phyloP scores from a whole-genome alignment of 2,888 invertebrate genomes.

The Coleophora flavipennella region DNA sequence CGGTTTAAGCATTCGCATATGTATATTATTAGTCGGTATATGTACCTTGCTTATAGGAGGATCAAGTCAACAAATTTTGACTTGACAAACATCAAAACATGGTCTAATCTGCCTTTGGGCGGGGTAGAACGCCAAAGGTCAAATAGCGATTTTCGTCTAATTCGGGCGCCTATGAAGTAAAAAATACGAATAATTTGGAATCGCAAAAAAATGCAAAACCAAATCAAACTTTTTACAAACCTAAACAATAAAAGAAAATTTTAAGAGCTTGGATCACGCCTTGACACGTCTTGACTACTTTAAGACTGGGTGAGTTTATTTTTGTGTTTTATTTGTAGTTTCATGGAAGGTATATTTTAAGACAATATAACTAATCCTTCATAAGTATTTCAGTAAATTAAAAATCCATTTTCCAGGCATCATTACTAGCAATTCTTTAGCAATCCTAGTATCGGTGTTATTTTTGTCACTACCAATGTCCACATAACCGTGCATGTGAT shows the following conservation, averaged over 20 bases:
- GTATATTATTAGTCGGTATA: too few relatives aligned
- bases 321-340: slow-evolving; percentile 1
- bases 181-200: slow-evolving; percentile 1
- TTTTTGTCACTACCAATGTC: not conserved
- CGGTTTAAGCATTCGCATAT: too few relatives aligned
- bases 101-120: slow-evolving; percentile 7
- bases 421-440: slow-evolving; percentile 18
- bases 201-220: not conserved
- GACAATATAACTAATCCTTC: not conserved
- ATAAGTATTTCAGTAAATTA: not conserved
- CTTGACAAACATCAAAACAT: slow-evolving; percentile 9
- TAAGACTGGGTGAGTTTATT: slow-evolving; percentile 1
- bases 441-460: not conserved
- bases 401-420: slow-evolving; percentile 15
- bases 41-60: slow-evolving; percentile 1
- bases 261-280: not conserved
- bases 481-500: not conserved
- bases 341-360: slow-evolving; percentile 1
- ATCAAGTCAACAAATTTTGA: slow-evolving; percentile 3
- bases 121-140: slow-evolving; percentile 10
- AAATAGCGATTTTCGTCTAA: slow-evolving; percentile 7
- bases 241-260: slow-evolving; percentile 1
- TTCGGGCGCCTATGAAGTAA: slow-evolving; percentile 7
- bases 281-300: not conserved
- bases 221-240: slow-evolving; percentile 1